phyloP scores from a whole-genome alignment of 2,888 invertebrate species.

The Acrobasis consociella region DNA sequence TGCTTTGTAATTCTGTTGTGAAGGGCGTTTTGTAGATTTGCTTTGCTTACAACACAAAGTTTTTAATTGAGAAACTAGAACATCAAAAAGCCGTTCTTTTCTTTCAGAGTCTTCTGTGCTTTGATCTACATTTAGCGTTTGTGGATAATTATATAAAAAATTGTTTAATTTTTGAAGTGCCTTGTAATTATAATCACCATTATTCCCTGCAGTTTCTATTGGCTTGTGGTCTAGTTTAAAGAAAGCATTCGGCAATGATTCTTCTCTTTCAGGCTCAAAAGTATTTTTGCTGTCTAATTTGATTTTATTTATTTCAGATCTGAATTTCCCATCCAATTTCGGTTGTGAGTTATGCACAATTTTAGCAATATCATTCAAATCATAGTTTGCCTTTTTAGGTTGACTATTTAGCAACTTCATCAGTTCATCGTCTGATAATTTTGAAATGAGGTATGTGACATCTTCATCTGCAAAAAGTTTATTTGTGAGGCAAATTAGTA shows the following conservation, averaged over 20 bases:
- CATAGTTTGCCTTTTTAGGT: constrained; percentile 58
- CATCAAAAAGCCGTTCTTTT: constrained; percentile 67
- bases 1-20: constrained; percentile 28
- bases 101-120: constrained; percentile 52
- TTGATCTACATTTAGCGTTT: constrained; percentile 38
- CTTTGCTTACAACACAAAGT: constrained; percentile 65
- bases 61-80: constrained; percentile 68
- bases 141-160: constrained; percentile 54
- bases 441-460: constrained; percentile 63
- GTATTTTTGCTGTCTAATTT: neutral
- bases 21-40: constrained; percentile 37
- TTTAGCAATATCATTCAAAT: constrained; percentile 57
- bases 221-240: constrained; percentile 63
- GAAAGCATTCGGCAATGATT: constrained; percentile 42
- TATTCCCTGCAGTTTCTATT: constrained; percentile 47
- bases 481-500: too few relatives aligned
- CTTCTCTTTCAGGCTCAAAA: constrained; percentile 31
- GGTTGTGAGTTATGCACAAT: constrained; percentile 43
- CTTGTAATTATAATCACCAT: constrained; percentile 49
- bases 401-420: constrained; percentile 59
- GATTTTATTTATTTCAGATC: constrained; percentile 19
- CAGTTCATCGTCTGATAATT: constrained; percentile 65
- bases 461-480: constrained; percentile 53
- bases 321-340: constrained; percentile 28
- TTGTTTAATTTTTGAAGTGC: constrained; percentile 63